Evolutionary conservation across 53 echinoderm and acorn worm genomes (phyloP), one percentile per base, ranked within the genome.

Genomic region (Stichopus horrens): DNA sequence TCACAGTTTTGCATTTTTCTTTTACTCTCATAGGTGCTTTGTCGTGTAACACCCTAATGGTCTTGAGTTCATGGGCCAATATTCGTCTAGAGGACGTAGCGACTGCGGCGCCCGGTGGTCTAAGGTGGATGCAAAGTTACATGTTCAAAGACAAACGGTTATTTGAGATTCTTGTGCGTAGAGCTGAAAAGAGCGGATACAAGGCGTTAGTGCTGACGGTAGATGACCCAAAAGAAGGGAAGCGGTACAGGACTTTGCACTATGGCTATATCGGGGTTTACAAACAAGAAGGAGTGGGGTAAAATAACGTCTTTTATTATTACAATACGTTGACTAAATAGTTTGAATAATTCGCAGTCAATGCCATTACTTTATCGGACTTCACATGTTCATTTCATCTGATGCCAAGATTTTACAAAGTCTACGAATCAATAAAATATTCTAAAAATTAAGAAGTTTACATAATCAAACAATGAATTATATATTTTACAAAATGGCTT

Each of bases 141-240:
- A 22, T 91, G 77, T 73, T 94, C n/a, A 65, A 57, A 52, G 84
- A 87, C 23, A 83, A 86, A 8, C 37, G 53, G 52, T 23, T 80
- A 9, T 88, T 90, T 54, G 94, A 91, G 75, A 88, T 68, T 23
- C 53, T 94, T 63, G 86, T 92, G 20, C 84, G 71, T 23, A 74
- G 94, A 68, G 94, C 94, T 8, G 90, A 91, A 73, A 60, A 21
- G n/a, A 89, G 88, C 52, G 94, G 91, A 11, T 94, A 88, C 59
- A 89, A 94, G 23, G 94, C 91, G 53, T 16, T 94, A 19, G 92
- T 92, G 2, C 23, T 93, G 11, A 93, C 93, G 21, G 89, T 87
- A 4, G 93, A 93, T 57, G 91, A 85, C 58, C 79, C 79, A 4
- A 55, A 19, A 13, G 79, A 79, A 23, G 79, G 79, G n/a, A 79